Evolutionary conservation across 2,113 vertebrate genomes (phyloP).

Genomic region (Lophura nycthemera): DNA sequence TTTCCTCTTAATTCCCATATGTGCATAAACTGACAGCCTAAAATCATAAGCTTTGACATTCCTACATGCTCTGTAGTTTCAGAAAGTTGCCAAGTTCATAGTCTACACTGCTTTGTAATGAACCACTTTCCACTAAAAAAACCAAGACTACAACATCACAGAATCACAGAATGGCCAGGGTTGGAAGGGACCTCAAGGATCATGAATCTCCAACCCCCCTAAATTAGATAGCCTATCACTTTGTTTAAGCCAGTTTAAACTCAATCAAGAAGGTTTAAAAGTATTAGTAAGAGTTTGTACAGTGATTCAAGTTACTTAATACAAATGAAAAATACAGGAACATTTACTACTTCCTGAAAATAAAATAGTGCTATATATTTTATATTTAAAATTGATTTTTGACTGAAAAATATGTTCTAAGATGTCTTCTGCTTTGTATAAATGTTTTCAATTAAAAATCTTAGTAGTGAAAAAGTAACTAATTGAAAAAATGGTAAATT

Average conservation of each 20-base stretch:
- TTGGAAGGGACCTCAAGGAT: no score
- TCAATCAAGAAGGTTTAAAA: background rate
- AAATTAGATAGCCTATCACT: background rate
- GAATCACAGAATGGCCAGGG: no score
- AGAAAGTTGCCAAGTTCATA: constrained; percentile 7
- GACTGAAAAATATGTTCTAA: background rate
- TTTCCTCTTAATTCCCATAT: background rate
- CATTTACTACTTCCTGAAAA: background rate
- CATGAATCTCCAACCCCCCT: no score
- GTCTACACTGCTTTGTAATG: background rate
- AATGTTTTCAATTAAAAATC: background rate
- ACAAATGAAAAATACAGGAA: background rate
- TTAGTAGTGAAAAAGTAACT: background rate
- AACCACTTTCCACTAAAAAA: background rate
- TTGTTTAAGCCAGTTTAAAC: background rate
- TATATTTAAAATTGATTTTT: background rate
- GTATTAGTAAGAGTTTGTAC: background rate
- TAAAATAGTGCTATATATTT: background rate
- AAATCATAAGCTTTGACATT: background rate
- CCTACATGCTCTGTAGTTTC: background rate
- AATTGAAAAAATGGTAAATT: background rate
- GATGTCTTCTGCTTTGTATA: background rate
- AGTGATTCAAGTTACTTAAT: background rate
- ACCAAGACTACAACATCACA: no score
- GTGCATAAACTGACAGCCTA: background rate